A percentile compares a stretch with the other conserved stretches of the same genome.
These are phyloP conservation scores for Hylyphantes graminicola DNA, from an alignment of 1,140 invertebrate genomes.

Conservation along the genomic window DNA sequence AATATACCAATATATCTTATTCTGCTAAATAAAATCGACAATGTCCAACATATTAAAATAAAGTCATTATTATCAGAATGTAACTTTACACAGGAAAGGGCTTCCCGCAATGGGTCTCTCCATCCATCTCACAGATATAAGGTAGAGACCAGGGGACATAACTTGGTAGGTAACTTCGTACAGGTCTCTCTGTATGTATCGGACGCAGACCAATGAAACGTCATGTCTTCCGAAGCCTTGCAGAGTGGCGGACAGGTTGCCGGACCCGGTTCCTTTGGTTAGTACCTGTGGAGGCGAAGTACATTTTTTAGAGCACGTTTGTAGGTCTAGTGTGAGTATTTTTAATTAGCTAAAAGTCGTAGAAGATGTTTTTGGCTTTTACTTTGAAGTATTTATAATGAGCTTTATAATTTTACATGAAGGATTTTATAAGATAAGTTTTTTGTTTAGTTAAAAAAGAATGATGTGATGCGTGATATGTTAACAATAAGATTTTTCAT, in stretches of 20 bases:
- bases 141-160: constrained; percentile 64
- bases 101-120: constrained; percentile 64
- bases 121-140: constrained; percentile 66
- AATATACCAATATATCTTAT: no score
- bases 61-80: constrained; percentile 51
- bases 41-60: neutral
- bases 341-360: no score
- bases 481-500: no score
- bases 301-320: neutral
- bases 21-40: no score
- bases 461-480: no score
- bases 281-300: constrained; percentile 60
- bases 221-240: constrained; percentile 64
- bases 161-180: constrained; percentile 66
- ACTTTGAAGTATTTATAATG: no score
- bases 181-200: constrained; percentile 65
- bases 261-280: constrained; percentile 62
- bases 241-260: constrained; percentile 64
- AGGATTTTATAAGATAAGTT: no score
- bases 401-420: no score
- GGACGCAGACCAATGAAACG: constrained; percentile 64
- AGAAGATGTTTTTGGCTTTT: no score
- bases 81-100: constrained; percentile 64
- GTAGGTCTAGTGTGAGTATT: no score
- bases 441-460: no score